Evolutionary conservation across 2,888 invertebrate species (phyloP), one percentile per base, ranked within the genome.

Genomic region (Andrena marginata): DNA sequence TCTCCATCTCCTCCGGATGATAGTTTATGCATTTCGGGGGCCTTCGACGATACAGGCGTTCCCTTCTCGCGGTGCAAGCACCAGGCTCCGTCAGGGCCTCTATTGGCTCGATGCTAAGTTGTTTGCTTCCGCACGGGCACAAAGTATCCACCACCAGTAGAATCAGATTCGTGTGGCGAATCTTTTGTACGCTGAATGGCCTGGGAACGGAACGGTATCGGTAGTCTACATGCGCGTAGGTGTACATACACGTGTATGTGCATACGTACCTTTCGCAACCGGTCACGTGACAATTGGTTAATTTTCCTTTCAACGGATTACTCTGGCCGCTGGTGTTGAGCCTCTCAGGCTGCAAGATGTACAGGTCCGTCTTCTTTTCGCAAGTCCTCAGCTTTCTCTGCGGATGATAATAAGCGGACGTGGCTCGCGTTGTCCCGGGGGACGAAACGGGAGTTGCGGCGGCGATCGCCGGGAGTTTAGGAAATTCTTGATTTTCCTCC

Each of bases 101-200:
- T 70, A 94, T 94, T 0, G 98, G 96, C 77, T 96, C 96, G 93
- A 98, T 97, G 94, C 97, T 97, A 86, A 98, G 95, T 92, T 97
- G 97, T 94, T 98, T 98, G 91, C 97, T 97, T 86, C 98, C 98
- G 94, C 98, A 98, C 68, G 98, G 98, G 93, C 98, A 98, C 88
- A 97, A 94, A 29, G 97, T 98, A 94, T 98, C 98, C 90, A 98
- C 98, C 85, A 98, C 98, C 85, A 98, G 95, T 85, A 98, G 95
- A 90, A 98, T 97, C 90, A 98, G 95, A 95, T 98, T 98, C 92
- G 98, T 98, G 94, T 97, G 97, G 67, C 97, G 97, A 91, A 98
- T 97, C 95, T 98, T 98, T 93, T 98, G 98, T 75, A 98, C 98
- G 95, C 98, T 98, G 95, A 98, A 98, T 33, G 98, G 98, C 91